Evolutionary conservation across 2,888 invertebrate genomes (phyloP), one percentile per base, ranked within the genome.

Genomic region (Hanleya hanleyi): DNA sequence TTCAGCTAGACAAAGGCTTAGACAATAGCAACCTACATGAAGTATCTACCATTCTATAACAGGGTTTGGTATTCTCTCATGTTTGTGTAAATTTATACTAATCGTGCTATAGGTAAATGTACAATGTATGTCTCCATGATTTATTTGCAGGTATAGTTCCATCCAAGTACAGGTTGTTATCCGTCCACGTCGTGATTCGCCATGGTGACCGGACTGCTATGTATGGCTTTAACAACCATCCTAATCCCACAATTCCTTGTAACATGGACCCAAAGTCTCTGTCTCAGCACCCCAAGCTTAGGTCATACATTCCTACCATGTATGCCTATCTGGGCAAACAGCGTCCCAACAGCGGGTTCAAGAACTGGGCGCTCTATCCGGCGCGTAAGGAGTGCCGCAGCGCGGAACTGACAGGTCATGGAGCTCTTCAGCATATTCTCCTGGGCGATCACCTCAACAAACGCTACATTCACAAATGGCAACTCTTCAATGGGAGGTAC

Each of bases 131-230:
- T n/a, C n/a, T n/a, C n/a, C n/a, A n/a, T n/a, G n/a, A n/a, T 57
- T 22, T 57, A 4, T 35, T 71, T 70, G 7, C 76, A 86, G 84
- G 84, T 38, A 69, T 73, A 47, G 71, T 69, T 6, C 70, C 77
- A 3, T 35, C 69, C 5, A 72, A 76, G 41, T 82, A 77, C 68
- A 68, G 69, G 18, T 77, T 89, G n/a, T 67, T 77, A 49, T 76
- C 83, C 29, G 87, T 86, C 1, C 84, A 87, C 51, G 77, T 87
- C 3, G 76, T 97, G 65, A 94, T 96, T 4, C 92, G 97, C 22
- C 97, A 97, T 88, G 97, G 97, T 0, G 97, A 97, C 89, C 92
- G 97, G 66, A 96, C 97, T 0, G 96, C 97, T 0, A 92, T 97
- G 77, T 94, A 95, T 12, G 95, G 96, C 87, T 93, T 97, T 0